phyloP scores from a whole-genome alignment of 2,888 invertebrate genomes.

The Shargacucullia verbasci region DNA sequence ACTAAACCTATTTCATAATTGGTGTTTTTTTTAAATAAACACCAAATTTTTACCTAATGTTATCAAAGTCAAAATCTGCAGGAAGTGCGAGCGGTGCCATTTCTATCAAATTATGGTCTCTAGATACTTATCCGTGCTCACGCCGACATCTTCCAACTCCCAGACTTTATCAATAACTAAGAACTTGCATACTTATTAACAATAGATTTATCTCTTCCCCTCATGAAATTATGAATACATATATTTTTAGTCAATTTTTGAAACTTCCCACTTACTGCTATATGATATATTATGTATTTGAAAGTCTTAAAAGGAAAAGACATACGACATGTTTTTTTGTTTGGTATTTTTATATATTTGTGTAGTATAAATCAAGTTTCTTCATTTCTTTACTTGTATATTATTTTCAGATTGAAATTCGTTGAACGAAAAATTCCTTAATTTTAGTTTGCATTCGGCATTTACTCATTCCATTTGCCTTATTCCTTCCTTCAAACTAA shows the following conservation, averaged over 20 bases:
- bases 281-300: too few relatives aligned
- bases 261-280: too few relatives aligned
- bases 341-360: too few relatives aligned
- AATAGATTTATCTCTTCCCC: conserved; percentile 2
- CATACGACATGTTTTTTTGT: background rate
- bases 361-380: too few relatives aligned
- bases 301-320: too few relatives aligned
- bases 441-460: conserved; percentile 33
- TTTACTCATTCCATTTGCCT: conserved; percentile 32
- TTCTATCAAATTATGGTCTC: conserved; percentile 31
- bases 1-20: too few relatives aligned
- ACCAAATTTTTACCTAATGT: too few relatives aligned
- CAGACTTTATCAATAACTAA: conserved; percentile 20
- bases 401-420: background rate
- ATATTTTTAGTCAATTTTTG: too few relatives aligned
- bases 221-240: too few relatives aligned
- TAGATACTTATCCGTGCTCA: conserved; percentile 32
- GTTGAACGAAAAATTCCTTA: conserved; percentile 10
- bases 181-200: conserved; percentile 7
- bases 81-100: conserved; percentile 19
- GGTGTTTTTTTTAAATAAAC: too few relatives aligned
- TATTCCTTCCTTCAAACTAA: conserved; percentile 7
- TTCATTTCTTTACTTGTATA: too few relatives aligned
- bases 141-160: conserved; percentile 23
- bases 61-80: conserved; percentile 1